Evolutionary conservation across 2,797 vertebrate species (phyloP).

Genomic region (Mus minutoides): DNA sequence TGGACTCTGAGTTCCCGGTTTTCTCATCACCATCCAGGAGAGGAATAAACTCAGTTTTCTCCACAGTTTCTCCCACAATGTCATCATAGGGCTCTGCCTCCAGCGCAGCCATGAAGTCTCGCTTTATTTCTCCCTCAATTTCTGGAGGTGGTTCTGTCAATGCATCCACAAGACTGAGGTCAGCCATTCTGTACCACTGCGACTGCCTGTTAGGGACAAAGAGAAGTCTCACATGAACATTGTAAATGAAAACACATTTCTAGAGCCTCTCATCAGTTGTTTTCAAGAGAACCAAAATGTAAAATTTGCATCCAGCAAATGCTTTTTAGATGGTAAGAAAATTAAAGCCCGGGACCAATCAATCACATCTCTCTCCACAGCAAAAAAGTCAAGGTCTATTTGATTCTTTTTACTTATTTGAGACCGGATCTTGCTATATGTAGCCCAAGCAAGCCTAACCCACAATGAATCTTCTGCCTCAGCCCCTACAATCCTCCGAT

Average conservation of each 20-base stretch:
- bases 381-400: not conserved
- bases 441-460: not conserved
- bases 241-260: not conserved
- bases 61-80: constrained; percentile 94
- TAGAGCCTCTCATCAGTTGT: not conserved
- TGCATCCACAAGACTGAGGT: constrained; percentile 95
- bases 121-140: constrained; percentile 91
- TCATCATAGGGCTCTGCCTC: constrained; percentile 95
- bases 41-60: constrained; percentile 94
- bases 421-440: not conserved
- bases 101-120: constrained; percentile 94
- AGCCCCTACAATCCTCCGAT: not conserved
- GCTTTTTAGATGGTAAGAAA: not conserved
- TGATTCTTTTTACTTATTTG: not conserved
- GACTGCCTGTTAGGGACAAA: constrained; percentile 47
- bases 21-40: constrained; percentile 93
- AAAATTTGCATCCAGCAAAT: not conserved
- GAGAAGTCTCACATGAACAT: not conserved
- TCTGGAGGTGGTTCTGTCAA: constrained; percentile 90
- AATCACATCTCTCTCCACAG: not conserved
- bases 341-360: not conserved
- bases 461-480: not conserved
- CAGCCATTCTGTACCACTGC: constrained; percentile 86
- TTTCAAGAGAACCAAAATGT: constrained; percentile 3
- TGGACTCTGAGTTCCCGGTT: constrained; percentile 82